Conservation (phyloP, 2,113 vertebrate genomes). For the Strix aluco region DNA sequence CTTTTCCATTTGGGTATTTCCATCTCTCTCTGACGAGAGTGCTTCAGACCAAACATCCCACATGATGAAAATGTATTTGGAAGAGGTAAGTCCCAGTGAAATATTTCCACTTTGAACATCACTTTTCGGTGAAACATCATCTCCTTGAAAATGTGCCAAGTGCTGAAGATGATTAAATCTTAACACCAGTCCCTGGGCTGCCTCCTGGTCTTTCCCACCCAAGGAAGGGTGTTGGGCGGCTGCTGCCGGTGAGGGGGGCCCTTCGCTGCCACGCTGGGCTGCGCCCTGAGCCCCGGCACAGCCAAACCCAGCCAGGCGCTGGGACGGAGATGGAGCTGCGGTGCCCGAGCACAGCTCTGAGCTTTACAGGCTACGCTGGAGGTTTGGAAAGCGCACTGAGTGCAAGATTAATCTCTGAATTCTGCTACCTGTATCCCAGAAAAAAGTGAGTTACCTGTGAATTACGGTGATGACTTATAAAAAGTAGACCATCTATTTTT, state of each 20-base stretch:
- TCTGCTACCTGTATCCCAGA: not conserved
- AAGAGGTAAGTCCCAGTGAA: not conserved
- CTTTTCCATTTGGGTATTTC: not conserved
- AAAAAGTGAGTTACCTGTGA: not conserved
- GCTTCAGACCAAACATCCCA: not conserved
- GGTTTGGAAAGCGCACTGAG: not conserved
- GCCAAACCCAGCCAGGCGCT: not conserved
- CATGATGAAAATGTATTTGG: rapidly evolving
- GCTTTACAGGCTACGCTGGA: not conserved
- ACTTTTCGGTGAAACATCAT: not conserved
- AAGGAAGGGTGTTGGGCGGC: not conserved
- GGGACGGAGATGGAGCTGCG: not conserved
- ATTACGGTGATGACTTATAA: not conserved
- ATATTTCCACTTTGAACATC: not conserved
- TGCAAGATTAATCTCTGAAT: not conserved
- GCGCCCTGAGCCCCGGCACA: rapidly evolving
- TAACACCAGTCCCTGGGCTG: not conserved
- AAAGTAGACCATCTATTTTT: not conserved
- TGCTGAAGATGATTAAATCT: not conserved
- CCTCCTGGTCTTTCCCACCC: not conserved
- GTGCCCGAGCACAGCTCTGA: rapidly evolving
- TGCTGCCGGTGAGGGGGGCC: not conserved
- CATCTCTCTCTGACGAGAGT: not conserved
- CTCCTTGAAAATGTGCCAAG: not conserved
- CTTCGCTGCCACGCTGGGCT: rapidly evolving